Base-by-base conservation (phyloP, 2,888 invertebrate genomes). In the Anoncus sp. region DNA sequence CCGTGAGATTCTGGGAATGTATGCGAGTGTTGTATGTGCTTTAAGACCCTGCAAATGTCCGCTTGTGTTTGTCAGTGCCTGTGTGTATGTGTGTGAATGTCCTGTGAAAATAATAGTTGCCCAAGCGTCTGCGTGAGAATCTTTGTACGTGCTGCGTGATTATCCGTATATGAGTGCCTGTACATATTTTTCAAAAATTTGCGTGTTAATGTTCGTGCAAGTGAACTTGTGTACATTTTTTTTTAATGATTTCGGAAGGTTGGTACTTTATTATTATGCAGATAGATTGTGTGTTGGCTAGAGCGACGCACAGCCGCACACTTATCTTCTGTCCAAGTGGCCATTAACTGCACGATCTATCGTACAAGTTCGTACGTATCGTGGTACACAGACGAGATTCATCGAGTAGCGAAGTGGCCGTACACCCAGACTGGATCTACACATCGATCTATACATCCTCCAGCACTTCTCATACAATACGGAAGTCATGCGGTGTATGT, bases 401-500 rank as follows among this genome's bases (percentile, higher is more conserved):
- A 66, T 27, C 66, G 53, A 40, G 18, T 0, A 53, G 16, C 22
- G 24, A 43, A 40, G 57, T 47, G 31, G 47, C 45, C 20, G 27
- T 62, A 16, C 7, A 45, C 24, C 16, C 9, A 20, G 18, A 45
- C 18, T 47, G 18, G n/a, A 35, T 38, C 49, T 51, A 70, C 27
- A 49, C 24, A 60, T 60, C 49, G 70, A 70, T 70, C 60, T 51
- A 35, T 40, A 60, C 40, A 27, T 27, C 51, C 31, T 40, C 10
- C 3, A 27, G 60, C 12, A 27, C 14, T 49, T 49, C 49, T 57
- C 53, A 63, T 40, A 60, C 60, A 70, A 65, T 70, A 57, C 69
- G 67, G 77, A 72, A 73, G 73, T 77, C 57, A 40, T 27, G 40
- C 24, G 27, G 49, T 55, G 55, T n/a, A 62, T 62, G 72, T 27